Percentiles rank a stretch among this genome's conserved stretches.
Conservation (phyloP, 2,888 invertebrate species). For the Thereva nobilitata region DNA sequence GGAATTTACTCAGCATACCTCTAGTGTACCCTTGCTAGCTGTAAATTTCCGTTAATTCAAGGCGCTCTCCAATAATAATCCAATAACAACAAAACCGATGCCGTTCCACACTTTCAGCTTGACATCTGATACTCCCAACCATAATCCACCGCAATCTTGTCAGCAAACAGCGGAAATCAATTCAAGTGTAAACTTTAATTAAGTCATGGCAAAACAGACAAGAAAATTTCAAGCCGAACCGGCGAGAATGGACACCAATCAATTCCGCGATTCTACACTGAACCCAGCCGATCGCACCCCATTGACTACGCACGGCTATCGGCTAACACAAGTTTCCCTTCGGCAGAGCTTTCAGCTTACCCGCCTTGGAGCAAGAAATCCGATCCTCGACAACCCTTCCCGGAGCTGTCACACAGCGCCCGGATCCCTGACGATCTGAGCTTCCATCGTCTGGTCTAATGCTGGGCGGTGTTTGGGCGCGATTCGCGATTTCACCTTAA, state of each 20-base stretch:
- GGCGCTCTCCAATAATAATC: too few species aligned
- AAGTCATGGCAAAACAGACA: slow-evolving; percentile 19
- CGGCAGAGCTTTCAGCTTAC: slow-evolving; percentile 13
- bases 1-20: too few species aligned
- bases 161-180: slow-evolving; percentile 4
- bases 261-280: slow-evolving; percentile 18
- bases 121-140: too few species aligned
- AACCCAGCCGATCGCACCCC: slow-evolving; percentile 12
- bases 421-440: background rate
- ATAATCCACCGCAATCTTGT: slow-evolving; percentile 11
- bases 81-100: too few species aligned
- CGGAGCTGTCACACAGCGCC: background rate
- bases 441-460: background rate
- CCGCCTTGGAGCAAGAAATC: slow-evolving; percentile 23
- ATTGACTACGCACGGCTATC: slow-evolving; percentile 4
- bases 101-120: too few species aligned
- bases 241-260: slow-evolving; percentile 16
- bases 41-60: too few species aligned
- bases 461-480: background rate
- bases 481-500: background rate
- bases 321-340: background rate
- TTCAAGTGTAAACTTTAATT: slow-evolving; percentile 24
- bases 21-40: too few species aligned
- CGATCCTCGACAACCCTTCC: slow-evolving; percentile 14
- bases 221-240: slow-evolving; percentile 16